These are phyloP conservation scores for Scaptomyza graminum DNA, from an alignment of 1,140 invertebrate species.

Conservation along the genomic window DNA sequence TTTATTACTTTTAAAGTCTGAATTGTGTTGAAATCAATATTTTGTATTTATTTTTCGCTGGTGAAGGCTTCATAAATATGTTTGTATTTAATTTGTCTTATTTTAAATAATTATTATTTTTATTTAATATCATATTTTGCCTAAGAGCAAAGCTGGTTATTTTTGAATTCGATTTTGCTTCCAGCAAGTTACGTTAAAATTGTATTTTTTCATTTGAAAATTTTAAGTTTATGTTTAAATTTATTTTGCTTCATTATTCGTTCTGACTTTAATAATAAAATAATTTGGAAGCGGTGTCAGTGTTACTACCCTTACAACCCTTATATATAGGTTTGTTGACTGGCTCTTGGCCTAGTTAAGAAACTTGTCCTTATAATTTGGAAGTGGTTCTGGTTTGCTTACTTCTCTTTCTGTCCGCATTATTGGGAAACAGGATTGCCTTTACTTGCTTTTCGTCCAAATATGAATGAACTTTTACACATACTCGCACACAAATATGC, in stretches of 20 bases:
- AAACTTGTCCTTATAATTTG: slow-evolving; percentile 31
- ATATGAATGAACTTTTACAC: slow-evolving; percentile 23
- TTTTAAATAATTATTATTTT: background rate
- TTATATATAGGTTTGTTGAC: slow-evolving; percentile 34
- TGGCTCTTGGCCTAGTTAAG: slow-evolving; percentile 8
- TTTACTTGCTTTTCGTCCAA: background rate
- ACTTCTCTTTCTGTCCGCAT: slow-evolving; percentile 32
- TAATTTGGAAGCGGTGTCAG: slow-evolving; percentile 36
- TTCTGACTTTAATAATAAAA: slow-evolving; percentile 7
- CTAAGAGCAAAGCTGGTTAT: too few species aligned
- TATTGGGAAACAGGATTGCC: slow-evolving; percentile 27
- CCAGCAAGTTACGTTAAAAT: too few species aligned
- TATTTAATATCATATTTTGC: too few species aligned
- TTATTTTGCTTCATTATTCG: slow-evolving; percentile 18
- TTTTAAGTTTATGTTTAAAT: slow-evolving; percentile 20
- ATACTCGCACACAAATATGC: slow-evolving; percentile 29
- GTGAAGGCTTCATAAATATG: background rate
- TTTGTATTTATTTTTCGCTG: slow-evolving; percentile 4
- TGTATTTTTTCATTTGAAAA: background rate
- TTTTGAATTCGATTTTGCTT: too few species aligned
- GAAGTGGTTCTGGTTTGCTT: slow-evolving; percentile 52
- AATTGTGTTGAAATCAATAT: background rate
- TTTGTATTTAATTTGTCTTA: background rate
- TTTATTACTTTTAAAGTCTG: slow-evolving; percentile 31
- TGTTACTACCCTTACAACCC: slow-evolving; percentile 43